These are phyloP conservation scores for Erythrocercus mccallii DNA, from an alignment of 2,113 vertebrate genomes.

Conservation along the genomic window DNA sequence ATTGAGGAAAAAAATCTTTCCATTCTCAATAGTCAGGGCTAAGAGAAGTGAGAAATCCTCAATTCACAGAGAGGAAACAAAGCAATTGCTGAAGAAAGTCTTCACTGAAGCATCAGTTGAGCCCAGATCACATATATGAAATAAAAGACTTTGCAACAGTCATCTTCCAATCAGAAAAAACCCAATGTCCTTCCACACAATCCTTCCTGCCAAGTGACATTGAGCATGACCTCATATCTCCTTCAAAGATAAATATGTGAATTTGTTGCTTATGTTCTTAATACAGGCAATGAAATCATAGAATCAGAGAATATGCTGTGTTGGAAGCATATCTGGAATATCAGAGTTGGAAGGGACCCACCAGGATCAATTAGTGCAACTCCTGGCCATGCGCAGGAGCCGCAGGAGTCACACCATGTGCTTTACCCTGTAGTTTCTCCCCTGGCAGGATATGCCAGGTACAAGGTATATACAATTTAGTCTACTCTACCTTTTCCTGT, in stretches of 20 bases:
- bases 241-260: not conserved
- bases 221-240: not conserved
- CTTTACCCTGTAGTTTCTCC: not conserved
- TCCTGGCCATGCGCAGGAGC: not conserved
- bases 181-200: not conserved
- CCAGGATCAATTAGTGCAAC: not conserved
- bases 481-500: not conserved
- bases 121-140: not conserved
- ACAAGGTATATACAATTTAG: not conserved
- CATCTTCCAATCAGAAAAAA: not conserved
- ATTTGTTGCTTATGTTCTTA: not conserved
- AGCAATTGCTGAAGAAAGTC: not conserved
- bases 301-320: not conserved
- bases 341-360: not conserved
- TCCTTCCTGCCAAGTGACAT: not conserved
- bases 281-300: not conserved
- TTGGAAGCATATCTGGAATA: not conserved
- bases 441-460: not conserved
- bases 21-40: not conserved
- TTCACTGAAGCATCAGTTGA: not conserved
- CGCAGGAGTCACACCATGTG: not conserved
- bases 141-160: not conserved
- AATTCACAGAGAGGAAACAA: not conserved
- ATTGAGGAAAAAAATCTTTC: not conserved
- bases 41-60: not conserved